Conservation (phyloP, 2,888 invertebrate genomes). For the Platycnemis pennipes region DNA sequence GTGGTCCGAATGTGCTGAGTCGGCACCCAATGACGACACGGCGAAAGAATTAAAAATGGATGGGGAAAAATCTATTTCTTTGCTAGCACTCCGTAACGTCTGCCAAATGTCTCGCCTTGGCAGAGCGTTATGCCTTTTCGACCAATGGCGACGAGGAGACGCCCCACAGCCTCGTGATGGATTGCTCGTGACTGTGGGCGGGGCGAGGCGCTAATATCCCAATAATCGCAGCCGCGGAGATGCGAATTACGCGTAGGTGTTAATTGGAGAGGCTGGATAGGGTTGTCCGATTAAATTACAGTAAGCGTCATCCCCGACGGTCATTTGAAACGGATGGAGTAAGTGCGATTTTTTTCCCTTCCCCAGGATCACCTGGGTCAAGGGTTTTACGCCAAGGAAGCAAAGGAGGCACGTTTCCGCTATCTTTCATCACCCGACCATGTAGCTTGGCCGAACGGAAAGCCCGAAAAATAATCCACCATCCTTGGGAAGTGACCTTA, state of each 20-base stretch:
- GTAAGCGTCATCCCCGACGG: not conserved
- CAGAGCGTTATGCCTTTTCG: not conserved
- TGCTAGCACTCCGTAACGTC: not conserved
- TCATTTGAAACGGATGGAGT: not conserved
- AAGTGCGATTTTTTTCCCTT: not conserved
- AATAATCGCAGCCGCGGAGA: not conserved
- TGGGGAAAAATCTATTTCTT: constrained; percentile 19
- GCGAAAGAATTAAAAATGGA: not conserved
- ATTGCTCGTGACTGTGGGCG: constrained; percentile 2
- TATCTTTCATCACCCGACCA: not conserved
- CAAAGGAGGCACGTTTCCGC: not conserved
- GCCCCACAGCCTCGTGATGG: not conserved
- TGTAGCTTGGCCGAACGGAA: not conserved
- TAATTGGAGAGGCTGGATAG: not conserved
- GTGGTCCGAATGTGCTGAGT: not conserved
- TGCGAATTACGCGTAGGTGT: not conserved
- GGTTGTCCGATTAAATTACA: not conserved
- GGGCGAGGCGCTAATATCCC: constrained; percentile 28
- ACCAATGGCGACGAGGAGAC: not conserved
- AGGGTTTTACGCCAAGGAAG: not conserved
- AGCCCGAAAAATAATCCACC: not conserved
- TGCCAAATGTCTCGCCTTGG: constrained; percentile 42
- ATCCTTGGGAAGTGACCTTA: not conserved
- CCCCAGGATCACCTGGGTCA: not conserved
- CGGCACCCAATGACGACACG: not conserved